A percentile compares a stretch with the other conserved stretches of the same genome.
Conservation (phyloP, 1,140 invertebrate species). For the Wasmannia auropunctata region DNA sequence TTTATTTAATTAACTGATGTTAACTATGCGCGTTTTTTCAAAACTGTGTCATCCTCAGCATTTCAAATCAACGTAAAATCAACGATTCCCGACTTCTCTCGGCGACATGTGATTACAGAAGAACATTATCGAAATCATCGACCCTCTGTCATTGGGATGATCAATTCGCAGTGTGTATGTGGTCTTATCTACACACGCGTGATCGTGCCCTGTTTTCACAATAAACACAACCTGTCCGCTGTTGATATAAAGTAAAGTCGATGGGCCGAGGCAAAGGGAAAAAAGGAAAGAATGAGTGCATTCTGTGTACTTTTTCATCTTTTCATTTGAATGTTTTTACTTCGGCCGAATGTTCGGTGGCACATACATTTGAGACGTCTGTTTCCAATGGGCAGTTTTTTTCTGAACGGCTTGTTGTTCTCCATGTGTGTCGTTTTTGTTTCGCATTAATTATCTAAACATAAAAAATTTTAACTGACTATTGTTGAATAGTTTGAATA, state of each 20-base stretch:
- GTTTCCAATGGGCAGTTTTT: not conserved
- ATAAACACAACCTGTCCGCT: slow-evolving; percentile 84
- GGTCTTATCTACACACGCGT: slow-evolving; percentile 67
- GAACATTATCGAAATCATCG: slow-evolving; percentile 76
- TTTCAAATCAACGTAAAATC: not conserved
- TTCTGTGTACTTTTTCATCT: slow-evolving; percentile 60
- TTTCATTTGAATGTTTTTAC: slow-evolving; percentile 47
- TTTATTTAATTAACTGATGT: not conserved
- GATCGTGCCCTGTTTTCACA: slow-evolving; percentile 78
- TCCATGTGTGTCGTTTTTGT: not conserved
- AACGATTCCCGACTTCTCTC: not conserved
- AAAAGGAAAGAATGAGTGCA: slow-evolving; percentile 43
- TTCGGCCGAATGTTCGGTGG: slow-evolving; percentile 21
- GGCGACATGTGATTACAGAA: slow-evolving; percentile 51
- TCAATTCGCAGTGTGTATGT: slow-evolving; percentile 51
- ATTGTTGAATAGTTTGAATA: not conserved
- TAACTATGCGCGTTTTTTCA: not conserved
- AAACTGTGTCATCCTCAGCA: not conserved
- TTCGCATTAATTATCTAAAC: not conserved
- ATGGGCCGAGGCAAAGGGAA: slow-evolving; percentile 26
- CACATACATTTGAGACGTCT: slow-evolving; percentile 18
- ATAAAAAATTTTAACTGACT: not conserved
- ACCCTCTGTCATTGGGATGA: slow-evolving; percentile 60
- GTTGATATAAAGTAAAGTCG: slow-evolving; percentile 75
- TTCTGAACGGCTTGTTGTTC: not conserved